Evolutionary conservation across 2,888 invertebrate species (phyloP).

Genomic region (Cheiracanthium punctorium): DNA sequence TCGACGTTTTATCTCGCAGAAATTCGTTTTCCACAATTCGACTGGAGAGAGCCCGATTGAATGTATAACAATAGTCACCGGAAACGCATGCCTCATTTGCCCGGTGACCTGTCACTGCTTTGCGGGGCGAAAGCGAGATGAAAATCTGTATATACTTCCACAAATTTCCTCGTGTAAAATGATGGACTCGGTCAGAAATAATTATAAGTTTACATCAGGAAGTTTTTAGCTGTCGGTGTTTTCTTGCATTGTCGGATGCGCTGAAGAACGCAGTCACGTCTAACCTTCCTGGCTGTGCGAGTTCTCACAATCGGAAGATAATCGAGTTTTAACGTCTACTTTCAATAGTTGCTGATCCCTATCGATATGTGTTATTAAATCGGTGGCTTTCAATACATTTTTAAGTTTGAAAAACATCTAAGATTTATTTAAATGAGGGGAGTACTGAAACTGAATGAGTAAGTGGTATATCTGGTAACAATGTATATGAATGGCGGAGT

Average conservation of each 20-base stretch:
- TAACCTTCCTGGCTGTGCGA: neutral
- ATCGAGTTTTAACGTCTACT: neutral
- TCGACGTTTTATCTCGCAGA: too few relatives aligned
- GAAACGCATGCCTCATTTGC: slow-evolving; percentile 59
- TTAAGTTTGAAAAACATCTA: too few relatives aligned
- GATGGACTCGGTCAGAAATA: slow-evolving; percentile 28
- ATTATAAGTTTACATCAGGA: slow-evolving; percentile 44
- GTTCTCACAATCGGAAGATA: neutral
- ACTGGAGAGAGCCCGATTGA: too few relatives aligned
- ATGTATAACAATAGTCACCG: slow-evolving; percentile 46
- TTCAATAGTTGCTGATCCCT: too few relatives aligned
- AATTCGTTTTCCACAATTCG: too few relatives aligned
- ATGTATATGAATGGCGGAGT: too few relatives aligned
- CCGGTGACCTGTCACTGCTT: slow-evolving; percentile 34
- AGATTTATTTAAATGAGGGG: too few relatives aligned
- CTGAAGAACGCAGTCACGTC: neutral
- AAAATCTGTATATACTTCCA: slow-evolving; percentile 25
- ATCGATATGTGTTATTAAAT: too few relatives aligned
- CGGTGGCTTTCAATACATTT: too few relatives aligned
- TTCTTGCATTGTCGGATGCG: neutral
- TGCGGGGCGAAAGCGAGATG: slow-evolving; percentile 30
- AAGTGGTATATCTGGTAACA: too few relatives aligned
- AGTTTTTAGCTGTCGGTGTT: slow-evolving; percentile 26
- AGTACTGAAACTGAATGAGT: too few relatives aligned
- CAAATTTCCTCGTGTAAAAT: slow-evolving; percentile 42